Conservation (phyloP, 2,888 invertebrate genomes). For the Clunio marinus region DNA sequence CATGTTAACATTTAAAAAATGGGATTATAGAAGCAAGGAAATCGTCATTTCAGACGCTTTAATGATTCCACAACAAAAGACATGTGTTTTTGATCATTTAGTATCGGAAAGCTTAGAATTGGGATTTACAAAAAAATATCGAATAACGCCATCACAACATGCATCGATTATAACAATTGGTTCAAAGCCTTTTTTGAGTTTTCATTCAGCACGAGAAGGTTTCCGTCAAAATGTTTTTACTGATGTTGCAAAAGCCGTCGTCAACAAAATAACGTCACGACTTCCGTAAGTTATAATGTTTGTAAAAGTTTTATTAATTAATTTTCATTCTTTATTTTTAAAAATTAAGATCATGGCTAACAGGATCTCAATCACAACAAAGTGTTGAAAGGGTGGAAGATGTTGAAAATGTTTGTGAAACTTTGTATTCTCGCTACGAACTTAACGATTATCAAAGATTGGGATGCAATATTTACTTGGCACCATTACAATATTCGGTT, state of each 20-base stretch:
- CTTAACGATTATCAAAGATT: slow-evolving; percentile 73
- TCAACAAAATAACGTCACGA: slow-evolving; percentile 77
- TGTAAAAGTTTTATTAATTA: not conserved
- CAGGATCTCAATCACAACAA: slow-evolving; percentile 53
- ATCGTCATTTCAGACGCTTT: slow-evolving; percentile 72
- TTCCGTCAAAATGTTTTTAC: slow-evolving; percentile 74
- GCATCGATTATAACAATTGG: slow-evolving; percentile 74
- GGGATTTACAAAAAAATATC: slow-evolving; percentile 55
- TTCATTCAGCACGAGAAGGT: slow-evolving; percentile 87
- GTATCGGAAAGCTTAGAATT: slow-evolving; percentile 59
- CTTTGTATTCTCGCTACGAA: slow-evolving; percentile 74
- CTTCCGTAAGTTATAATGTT: slow-evolving; percentile 61
- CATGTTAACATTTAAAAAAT: slow-evolving; percentile 56
- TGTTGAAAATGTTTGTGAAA: slow-evolving; percentile 59
- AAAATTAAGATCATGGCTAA: slow-evolving; percentile 53
- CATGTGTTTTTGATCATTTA: slow-evolving; percentile 75
- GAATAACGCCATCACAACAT: slow-evolving; percentile 70
- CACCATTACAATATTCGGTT: slow-evolving; percentile 68
- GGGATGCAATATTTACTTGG: slow-evolving; percentile 69
- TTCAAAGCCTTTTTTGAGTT: slow-evolving; percentile 77
- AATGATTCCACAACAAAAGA: slow-evolving; percentile 59
- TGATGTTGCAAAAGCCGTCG: slow-evolving; percentile 90
- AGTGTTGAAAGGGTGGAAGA: slow-evolving; percentile 47
- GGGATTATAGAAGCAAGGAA: slow-evolving; percentile 76
- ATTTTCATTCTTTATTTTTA: slow-evolving; percentile 22